phyloP scores from a whole-genome alignment of 1,140 invertebrate species.

The Formica exsecta region DNA sequence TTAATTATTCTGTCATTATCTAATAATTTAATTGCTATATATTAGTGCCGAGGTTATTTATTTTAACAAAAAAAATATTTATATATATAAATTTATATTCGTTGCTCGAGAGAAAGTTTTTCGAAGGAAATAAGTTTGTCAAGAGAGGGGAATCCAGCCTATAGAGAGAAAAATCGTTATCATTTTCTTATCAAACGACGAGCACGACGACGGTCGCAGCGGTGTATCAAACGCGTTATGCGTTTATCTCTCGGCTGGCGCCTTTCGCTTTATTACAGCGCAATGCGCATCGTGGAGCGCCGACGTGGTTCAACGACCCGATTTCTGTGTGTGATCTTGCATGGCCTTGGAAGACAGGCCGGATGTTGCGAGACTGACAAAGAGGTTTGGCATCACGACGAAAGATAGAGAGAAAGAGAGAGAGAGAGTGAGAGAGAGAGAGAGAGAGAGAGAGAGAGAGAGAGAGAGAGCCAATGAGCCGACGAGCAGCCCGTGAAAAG shows the following conservation, averaged over 20 bases:
- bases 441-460: constrained; percentile 17
- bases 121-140: constrained; percentile 18
- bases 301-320: constrained; percentile 80
- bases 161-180: background rate
- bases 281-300: constrained; percentile 53
- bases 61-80: too few species aligned
- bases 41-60: too few species aligned
- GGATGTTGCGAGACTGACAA: constrained; percentile 70
- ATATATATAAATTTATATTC: too few species aligned
- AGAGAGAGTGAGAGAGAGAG: constrained; percentile 30
- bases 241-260: constrained; percentile 73
- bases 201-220: constrained; percentile 4
- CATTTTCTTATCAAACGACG: constrained; percentile 60
- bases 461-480: constrained; percentile 49
- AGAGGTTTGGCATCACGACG: constrained; percentile 35
- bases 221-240: constrained; percentile 43
- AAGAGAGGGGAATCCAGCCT: constrained; percentile 18
- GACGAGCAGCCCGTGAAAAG: constrained; percentile 68
- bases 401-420: constrained; percentile 27
- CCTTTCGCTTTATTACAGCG: constrained; percentile 64
- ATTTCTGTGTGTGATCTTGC: constrained; percentile 77
- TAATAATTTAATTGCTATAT: too few species aligned
- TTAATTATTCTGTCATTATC: constrained; percentile 4
- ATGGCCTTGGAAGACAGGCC: constrained; percentile 78
- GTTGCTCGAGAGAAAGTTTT: background rate